Conservation (phyloP, 2,888 invertebrate genomes). For the Didymodactylos carnosus region DNA sequence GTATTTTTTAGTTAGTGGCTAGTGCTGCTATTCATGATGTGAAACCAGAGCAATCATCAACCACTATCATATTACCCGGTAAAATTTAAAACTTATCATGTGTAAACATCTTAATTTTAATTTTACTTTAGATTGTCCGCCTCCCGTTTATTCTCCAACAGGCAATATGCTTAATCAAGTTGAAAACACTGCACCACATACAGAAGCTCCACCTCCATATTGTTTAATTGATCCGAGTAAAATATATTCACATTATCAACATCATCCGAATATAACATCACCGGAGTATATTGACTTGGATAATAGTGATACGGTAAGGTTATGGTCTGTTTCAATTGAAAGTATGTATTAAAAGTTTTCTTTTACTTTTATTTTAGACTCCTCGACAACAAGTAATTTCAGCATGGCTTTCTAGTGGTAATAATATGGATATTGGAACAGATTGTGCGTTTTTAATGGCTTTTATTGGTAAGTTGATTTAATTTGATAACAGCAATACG, state of each 20-base stretch:
- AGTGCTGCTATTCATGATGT: too few species aligned
- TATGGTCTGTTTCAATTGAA: too few species aligned
- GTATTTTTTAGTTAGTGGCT: too few species aligned
- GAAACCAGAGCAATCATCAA: too few species aligned
- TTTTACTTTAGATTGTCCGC: not conserved
- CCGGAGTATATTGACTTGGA: not conserved
- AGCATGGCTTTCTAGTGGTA: not conserved
- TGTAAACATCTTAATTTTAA: too few species aligned
- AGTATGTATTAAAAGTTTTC: too few species aligned
- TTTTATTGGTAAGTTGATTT: constrained; percentile 42
- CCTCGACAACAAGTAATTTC: not conserved
- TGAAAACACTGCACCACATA: not conserved
- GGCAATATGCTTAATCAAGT: not conserved
- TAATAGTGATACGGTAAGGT: not conserved
- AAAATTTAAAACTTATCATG: too few species aligned
- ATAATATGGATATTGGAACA: constrained; percentile 52
- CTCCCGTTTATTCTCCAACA: not conserved
- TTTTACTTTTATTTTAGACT: not conserved
- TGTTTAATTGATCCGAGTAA: not conserved
- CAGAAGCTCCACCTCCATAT: not conserved
- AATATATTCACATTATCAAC: not conserved
- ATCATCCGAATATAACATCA: not conserved
- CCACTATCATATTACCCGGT: too few species aligned
- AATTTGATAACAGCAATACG: constrained; percentile 37
- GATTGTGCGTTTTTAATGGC: constrained; percentile 80